These are phyloP conservation scores for Sebastes taczanowskii DNA, from an alignment of 2,797 vertebrate genomes.

Conservation along the genomic window DNA sequence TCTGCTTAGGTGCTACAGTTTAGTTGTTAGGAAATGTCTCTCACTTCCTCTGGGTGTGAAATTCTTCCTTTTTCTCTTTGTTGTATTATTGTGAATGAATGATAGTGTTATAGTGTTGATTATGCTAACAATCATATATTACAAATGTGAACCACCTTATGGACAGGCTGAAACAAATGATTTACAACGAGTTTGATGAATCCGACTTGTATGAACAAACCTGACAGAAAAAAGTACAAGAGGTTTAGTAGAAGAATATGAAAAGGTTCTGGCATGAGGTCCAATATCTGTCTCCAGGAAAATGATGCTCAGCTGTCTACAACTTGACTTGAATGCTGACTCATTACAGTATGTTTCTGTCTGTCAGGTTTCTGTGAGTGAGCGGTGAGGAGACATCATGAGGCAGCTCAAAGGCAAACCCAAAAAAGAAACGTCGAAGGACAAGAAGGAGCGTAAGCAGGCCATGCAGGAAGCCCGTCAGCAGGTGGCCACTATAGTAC, in stretches of 20 bases:
- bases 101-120: not conserved
- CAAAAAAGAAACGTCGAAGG: constrained; percentile 95
- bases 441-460: constrained; percentile 97
- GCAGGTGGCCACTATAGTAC: constrained; percentile 92
- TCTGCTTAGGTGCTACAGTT: not conserved
- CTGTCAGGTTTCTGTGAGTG: constrained; percentile 33
- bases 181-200: not conserved
- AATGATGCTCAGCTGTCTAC: not conserved
- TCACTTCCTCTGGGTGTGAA: not conserved
- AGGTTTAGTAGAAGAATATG: too few relatives aligned
- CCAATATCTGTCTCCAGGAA: not conserved
- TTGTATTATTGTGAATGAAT: not conserved
- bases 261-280: not conserved
- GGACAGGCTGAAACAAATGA: not conserved
- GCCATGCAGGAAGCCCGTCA: constrained; percentile 97
- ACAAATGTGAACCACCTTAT: not conserved
- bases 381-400: constrained; percentile 77
- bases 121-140: too few relatives aligned
- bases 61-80: not conserved
- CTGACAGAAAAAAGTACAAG: too few relatives aligned
- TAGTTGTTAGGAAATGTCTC: not conserved
- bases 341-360: not conserved
- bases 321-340: not conserved
- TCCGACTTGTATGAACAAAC: not conserved
- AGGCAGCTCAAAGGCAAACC: constrained; percentile 98